Evolutionary conservation across 2,797 vertebrate genomes (phyloP).

Genomic region (Chelmon rostratus): DNA sequence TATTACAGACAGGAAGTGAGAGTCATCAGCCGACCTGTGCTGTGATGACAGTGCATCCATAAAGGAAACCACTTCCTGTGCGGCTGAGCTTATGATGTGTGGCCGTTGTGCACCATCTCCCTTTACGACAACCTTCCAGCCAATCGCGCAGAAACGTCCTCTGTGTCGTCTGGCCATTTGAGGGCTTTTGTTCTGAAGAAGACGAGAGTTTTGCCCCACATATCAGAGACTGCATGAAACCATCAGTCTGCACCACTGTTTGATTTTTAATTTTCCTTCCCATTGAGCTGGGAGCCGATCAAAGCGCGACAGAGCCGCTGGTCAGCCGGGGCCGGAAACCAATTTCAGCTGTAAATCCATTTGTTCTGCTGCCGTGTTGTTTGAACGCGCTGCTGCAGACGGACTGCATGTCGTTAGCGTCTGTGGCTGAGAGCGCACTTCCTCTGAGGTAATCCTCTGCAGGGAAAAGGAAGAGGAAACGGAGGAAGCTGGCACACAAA

Average conservation of each 20-base stretch:
- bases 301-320: background rate
- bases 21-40: slow-evolving; percentile 5
- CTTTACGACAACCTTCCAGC: background rate
- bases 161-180: background rate
- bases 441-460: slow-evolving; percentile 40
- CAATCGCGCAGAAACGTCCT: slow-evolving; percentile 12
- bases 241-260: background rate
- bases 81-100: background rate
- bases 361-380: slow-evolving; percentile 22
- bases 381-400: slow-evolving; percentile 1
- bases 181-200: background rate
- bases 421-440: background rate
- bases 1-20: slow-evolving; percentile 18
- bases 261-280: slow-evolving; percentile 37
- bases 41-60: background rate
- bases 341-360: slow-evolving; percentile 29
- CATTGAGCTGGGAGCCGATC: slow-evolving; percentile 13
- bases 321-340: slow-evolving; percentile 10
- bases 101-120: slow-evolving; percentile 13
- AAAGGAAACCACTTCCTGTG: slow-evolving; percentile 33
- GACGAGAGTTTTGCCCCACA: background rate
- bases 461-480: slow-evolving; percentile 41
- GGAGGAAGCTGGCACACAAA: slow-evolving; percentile 16
- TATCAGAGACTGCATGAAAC: background rate
- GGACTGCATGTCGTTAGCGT: background rate